Conservation (phyloP, 2,797 vertebrate genomes). For the Phoeniculus purpureus region DNA sequence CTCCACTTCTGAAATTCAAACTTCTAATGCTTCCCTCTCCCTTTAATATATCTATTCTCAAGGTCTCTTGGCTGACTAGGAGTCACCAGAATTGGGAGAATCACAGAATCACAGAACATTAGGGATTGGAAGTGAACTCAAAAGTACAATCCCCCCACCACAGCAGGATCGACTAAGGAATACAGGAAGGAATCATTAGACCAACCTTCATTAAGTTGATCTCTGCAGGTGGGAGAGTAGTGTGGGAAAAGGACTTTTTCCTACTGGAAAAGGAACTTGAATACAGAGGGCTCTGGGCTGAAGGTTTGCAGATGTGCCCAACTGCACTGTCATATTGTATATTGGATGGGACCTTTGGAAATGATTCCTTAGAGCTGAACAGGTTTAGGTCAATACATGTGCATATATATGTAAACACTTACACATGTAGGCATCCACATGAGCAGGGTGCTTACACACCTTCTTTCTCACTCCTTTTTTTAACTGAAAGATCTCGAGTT, state of each 20-base stretch:
- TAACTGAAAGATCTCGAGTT: background rate
- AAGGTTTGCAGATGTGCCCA: background rate
- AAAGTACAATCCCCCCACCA: no score
- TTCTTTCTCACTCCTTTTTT: background rate
- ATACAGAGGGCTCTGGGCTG: background rate
- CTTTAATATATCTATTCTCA: background rate
- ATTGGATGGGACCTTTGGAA: background rate
- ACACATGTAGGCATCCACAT: background rate
- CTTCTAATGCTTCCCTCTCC: background rate
- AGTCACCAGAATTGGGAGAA: background rate
- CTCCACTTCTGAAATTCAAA: background rate
- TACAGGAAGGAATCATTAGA: background rate
- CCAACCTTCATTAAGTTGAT: background rate
- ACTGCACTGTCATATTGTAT: background rate
- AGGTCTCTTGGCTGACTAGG: background rate
- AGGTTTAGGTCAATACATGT: background rate
- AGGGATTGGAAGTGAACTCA: no score
- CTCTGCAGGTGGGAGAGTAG: background rate
- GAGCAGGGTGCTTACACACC: background rate
- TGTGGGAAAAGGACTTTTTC: background rate
- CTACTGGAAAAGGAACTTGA: constrained; percentile 8
- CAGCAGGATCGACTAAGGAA: background rate
- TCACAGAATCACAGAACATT: background rate
- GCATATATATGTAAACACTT: background rate
- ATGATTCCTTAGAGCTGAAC: background rate